Evolutionary conservation across 2,888 invertebrate genomes (phyloP), one percentile per base, ranked within the genome.

Genomic region (Philaethria dido): DNA sequence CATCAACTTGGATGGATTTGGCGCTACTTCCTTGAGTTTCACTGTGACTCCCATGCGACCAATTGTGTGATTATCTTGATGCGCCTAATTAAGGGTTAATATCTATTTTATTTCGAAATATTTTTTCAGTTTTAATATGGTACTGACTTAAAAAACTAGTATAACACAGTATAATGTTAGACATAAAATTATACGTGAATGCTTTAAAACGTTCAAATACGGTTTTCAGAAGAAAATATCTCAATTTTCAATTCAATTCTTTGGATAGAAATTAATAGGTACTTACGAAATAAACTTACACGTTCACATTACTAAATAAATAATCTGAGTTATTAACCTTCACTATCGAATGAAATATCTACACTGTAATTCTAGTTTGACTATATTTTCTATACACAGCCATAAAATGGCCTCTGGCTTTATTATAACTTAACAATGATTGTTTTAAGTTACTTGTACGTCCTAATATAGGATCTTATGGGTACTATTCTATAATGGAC

Each of bases 301-400:
- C 50, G 29, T 29, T 11, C 22, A 50, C 22, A n/a, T 33, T 33
- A 29, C 33, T 18, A 29, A 33, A 29, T 29, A 52, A 9, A 16
- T 50, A 14, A 16, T 50, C 16, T 29, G 25, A n/a, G 11, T 33
- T 33, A 16, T 52, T 52, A 33, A 52, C 29, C 33, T 52, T 29
- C 29, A 52, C 18, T 52, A 52, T 33, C 29, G 16, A 52, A 52
- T 29, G 16, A 33, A 52, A 52, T 52, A 52, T 33, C 1, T 29
- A 52, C 16, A 16, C 29, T 52, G 33, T 52, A 52, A 33, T 29
- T 29, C 29, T 52, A 33, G 52, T 33, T 52, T 25, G 11, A 33
- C 29, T 52, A 11, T 33, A 33, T 52, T 52, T 52, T 52, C 16
- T 52, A 52, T 33, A 13, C 11, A 50, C 8, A 16, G 11, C 33